Percentiles rank a stretch among this genome's conserved stretches.
Evolutionary conservation across 2,797 vertebrate species (phyloP).

Genomic region (Nasua narica): DNA sequence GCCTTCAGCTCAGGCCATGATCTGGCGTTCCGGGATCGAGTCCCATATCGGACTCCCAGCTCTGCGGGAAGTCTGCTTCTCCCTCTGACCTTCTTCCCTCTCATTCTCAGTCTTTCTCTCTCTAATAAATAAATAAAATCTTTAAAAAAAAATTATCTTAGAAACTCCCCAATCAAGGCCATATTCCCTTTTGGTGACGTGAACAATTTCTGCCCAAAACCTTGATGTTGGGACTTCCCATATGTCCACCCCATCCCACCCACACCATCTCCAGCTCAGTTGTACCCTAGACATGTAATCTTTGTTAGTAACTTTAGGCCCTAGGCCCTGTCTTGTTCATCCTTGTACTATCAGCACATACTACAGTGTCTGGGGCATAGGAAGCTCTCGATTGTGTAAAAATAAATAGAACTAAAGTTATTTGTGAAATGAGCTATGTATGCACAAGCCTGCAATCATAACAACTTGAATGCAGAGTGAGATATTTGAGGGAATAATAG

Average conservation of each 20-base stretch:
- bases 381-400: neutral
- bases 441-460: neutral
- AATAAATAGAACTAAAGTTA: constrained; percentile 3
- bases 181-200: neutral
- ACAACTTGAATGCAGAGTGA: neutral
- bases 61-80: no score
- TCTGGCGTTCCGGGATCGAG: no score
- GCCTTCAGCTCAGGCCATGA: no score
- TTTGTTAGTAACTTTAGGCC: neutral
- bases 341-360: neutral
- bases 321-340: neutral
- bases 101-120: no score
- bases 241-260: neutral
- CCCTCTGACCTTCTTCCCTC: no score
- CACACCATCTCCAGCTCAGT: neutral
- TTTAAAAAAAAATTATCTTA: neutral
- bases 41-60: no score
- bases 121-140: no score
- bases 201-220: neutral
- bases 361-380: neutral
- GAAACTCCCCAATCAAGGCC: neutral
- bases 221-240: neutral
- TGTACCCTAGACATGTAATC: neutral
- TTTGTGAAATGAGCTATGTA: neutral
- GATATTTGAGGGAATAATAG: neutral